Base-by-base conservation (phyloP, 2,113 vertebrate species). In the Eudyptes chrysolophus region DNA sequence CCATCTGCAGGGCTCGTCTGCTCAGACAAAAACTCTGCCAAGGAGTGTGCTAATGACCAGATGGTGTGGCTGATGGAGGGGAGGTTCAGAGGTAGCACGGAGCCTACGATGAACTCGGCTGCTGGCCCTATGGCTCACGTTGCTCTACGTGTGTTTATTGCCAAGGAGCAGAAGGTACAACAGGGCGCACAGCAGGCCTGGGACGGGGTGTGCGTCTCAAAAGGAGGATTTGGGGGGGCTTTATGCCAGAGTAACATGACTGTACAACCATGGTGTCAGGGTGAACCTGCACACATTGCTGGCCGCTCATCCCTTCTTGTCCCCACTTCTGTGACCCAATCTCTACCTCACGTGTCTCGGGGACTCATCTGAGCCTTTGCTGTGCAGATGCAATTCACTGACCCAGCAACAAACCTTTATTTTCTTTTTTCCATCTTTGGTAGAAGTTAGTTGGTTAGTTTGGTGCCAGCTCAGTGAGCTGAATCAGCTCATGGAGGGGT, bases 331-430 rank as follows among this genome's bases (percentile, higher is more conserved):
- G 10, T 22, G 36, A 44, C 19, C 25, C 77, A 13, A 1, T 15
- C 36, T 25, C 38, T 65, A 19, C 61, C n/a, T 49, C 2, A 1
- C 0, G 0, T 6, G 4, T 34, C 30, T 24, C 1, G 1, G 51
- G 66, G n/a, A 34, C 55, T 38, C 49, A 70, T 49, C 49, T 24
- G 18, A 65, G 29, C 2, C 17, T 77, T 72, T 62, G 11, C 26
- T 27, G 42, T 22, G 52, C 46, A 51, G 64, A 22, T 44, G 13
- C 29, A 52, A 16, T 25, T 62, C 69, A 18, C 29, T 38, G 58
- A 82, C 36, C 42, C 46, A 76, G 44, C 25, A 32, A 38, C n/a
- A 88, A 84, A 48, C 13, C 48, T 88, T 71, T 51, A 25, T 70
- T 46, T 84, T 36, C 19, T 52, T 26, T 76, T 51, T 46, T 30